A percentile compares a stretch with the other conserved stretches of the same genome.
phyloP scores from a whole-genome alignment of 1,140 invertebrate species.

The Dolichoris vasculosae region DNA sequence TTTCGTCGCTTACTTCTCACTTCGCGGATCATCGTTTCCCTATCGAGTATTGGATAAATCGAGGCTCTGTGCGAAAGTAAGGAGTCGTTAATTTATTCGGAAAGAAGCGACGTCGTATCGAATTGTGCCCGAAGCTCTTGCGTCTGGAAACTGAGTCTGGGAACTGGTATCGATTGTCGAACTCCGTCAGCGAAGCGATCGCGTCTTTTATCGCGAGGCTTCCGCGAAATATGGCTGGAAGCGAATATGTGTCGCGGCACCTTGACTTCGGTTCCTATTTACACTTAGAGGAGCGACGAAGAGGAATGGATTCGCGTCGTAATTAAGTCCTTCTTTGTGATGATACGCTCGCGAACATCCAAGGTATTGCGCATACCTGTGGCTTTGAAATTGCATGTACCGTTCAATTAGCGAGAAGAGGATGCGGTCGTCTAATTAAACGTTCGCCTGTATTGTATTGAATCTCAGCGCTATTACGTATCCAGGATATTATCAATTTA shows the following conservation, averaged over 20 bases:
- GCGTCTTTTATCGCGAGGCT: neutral
- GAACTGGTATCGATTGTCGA: neutral
- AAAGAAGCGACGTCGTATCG: neutral
- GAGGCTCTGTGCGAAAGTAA: neutral
- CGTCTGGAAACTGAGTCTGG: neutral
- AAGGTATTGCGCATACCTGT: conserved; percentile 5
- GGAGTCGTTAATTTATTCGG: neutral
- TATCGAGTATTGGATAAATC: neutral
- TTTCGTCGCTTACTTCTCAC: neutral
- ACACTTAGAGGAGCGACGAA: neutral
- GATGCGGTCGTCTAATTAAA: conserved; percentile 7
- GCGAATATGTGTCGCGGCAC: too few relatives aligned
- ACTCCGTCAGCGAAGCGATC: neutral
- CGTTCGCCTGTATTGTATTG: conserved; percentile 6
- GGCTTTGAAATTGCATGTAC: neutral
- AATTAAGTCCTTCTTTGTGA: conserved; percentile 34
- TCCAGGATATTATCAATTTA: neutral
- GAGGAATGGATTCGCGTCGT: conserved; percentile 3
- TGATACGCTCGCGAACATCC: neutral
- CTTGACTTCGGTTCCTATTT: neutral
- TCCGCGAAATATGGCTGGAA: neutral
- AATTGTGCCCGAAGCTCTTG: neutral
- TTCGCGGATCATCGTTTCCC: neutral
- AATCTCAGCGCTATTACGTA: neutral
- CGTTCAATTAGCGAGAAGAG: neutral